These are phyloP conservation scores for Chloropsis hardwickii DNA, from an alignment of 2,113 vertebrate species.

Conservation along the genomic window DNA sequence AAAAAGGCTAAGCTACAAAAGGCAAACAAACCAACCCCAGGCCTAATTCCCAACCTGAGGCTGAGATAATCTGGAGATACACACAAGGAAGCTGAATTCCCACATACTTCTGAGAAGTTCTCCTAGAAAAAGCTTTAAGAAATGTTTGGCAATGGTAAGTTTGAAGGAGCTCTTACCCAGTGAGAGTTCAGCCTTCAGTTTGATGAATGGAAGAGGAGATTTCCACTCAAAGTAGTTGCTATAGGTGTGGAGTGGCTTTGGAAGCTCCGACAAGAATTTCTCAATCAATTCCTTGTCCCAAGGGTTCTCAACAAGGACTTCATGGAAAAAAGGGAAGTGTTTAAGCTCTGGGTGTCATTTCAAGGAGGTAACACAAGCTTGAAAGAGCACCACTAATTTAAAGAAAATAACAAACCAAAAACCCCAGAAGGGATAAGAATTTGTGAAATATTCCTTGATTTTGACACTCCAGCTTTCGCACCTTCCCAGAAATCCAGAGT, in stretches of 20 bases:
- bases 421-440: neutral
- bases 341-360: neutral
- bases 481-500: neutral
- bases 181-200: conserved; percentile 73
- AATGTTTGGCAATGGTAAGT: neutral
- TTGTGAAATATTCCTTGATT: neutral
- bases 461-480: neutral
- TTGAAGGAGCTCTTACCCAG: conserved; percentile 76
- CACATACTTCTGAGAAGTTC: neutral
- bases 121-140: neutral
- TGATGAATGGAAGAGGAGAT: conserved; percentile 74
- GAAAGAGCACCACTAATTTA: neutral
- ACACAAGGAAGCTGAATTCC: neutral
- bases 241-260: conserved; percentile 74
- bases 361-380: neutral
- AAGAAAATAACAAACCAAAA: neutral
- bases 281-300: conserved; percentile 82
- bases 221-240: conserved; percentile 75
- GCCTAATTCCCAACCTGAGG: neutral
- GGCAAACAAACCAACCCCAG: neutral
- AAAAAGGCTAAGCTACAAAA: neutral
- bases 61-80: neutral
- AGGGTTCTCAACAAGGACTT: conserved; percentile 78
- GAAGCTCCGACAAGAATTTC: conserved; percentile 74
- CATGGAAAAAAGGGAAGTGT: neutral